A percentile compares a stretch with the other conserved stretches of the same genome.
These are phyloP conservation scores for Coelinius sp. DNA, from an alignment of 2,888 invertebrate species.

Conservation along the genomic window DNA sequence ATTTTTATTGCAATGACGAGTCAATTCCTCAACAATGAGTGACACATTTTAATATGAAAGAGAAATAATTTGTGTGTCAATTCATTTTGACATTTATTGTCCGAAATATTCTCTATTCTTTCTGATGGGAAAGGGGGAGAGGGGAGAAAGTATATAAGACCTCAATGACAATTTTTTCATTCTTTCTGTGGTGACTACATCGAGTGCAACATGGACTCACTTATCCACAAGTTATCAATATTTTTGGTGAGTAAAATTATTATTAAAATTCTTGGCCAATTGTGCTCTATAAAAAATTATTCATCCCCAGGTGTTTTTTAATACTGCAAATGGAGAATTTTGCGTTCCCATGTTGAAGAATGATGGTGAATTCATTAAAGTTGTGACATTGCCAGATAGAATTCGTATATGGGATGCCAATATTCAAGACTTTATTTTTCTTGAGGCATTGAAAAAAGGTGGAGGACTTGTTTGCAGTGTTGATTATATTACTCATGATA, in stretches of 20 bases:
- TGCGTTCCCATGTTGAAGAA: slow-evolving; percentile 44
- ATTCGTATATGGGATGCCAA: slow-evolving; percentile 51
- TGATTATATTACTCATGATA: slow-evolving; percentile 40
- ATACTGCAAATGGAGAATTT: slow-evolving; percentile 36
- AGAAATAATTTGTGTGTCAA: neutral
- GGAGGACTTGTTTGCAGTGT: slow-evolving; percentile 52
- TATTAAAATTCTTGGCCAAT: neutral
- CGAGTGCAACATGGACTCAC: neutral
- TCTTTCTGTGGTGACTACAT: neutral
- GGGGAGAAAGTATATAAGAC: neutral
- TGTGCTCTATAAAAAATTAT: neutral
- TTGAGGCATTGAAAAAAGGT: slow-evolving; percentile 52
- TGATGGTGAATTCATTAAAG: slow-evolving; percentile 15
- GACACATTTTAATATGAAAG: neutral
- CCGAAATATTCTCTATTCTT: no score
- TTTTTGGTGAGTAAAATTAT: neutral
- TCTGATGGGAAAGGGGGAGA: no score
- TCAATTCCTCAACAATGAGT: neutral
- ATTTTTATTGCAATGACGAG: no score
- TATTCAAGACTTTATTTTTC: slow-evolving; percentile 46
- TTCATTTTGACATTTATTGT: slow-evolving; percentile 1
- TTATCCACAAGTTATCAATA: neutral
- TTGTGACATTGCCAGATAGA: slow-evolving; percentile 42
- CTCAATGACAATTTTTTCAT: neutral
- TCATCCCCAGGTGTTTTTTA: slow-evolving; percentile 41